Percentiles rank a stretch among this genome's conserved stretches.
Conservation (phyloP, 2,888 invertebrate genomes). For the Limnephilus marmoratus region DNA sequence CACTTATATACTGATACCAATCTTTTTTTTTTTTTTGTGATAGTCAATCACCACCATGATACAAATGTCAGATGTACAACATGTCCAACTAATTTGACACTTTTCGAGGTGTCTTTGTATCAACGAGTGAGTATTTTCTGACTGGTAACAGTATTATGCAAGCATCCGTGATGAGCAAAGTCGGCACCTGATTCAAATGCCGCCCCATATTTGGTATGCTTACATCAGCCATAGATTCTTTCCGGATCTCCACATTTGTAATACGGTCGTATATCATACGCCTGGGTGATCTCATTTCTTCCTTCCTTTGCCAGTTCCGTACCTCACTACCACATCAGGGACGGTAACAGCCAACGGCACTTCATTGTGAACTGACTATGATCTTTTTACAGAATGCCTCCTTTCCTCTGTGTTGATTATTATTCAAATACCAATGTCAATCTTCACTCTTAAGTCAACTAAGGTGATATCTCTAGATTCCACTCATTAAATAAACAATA, state of each 20-base stretch:
- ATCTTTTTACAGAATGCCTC: not conserved
- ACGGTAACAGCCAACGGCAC: not conserved
- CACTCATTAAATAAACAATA: not conserved
- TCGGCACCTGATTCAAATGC: too few species aligned
- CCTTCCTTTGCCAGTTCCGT: not conserved
- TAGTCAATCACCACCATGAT: too few species aligned
- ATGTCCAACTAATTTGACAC: too few species aligned
- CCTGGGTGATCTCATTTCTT: not conserved
- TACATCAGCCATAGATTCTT: too few species aligned
- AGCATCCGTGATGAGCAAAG: too few species aligned
- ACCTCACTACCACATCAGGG: not conserved
- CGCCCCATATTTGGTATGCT: too few species aligned
- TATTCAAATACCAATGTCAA: not conserved
- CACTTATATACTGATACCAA: too few species aligned
- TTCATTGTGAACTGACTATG: not conserved
- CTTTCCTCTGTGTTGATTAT: not conserved
- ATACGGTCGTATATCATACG: not conserved
- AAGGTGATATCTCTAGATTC: not conserved
- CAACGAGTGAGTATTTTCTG: too few species aligned
- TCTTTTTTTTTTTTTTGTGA: too few species aligned
- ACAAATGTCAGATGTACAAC: too few species aligned
- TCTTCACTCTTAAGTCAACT: not conserved
- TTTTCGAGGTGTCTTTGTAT: too few species aligned
- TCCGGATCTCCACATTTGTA: not conserved
- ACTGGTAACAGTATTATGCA: too few species aligned